Evolutionary conservation across 2,888 invertebrate species (phyloP).

Genomic region (Netelia inedita): DNA sequence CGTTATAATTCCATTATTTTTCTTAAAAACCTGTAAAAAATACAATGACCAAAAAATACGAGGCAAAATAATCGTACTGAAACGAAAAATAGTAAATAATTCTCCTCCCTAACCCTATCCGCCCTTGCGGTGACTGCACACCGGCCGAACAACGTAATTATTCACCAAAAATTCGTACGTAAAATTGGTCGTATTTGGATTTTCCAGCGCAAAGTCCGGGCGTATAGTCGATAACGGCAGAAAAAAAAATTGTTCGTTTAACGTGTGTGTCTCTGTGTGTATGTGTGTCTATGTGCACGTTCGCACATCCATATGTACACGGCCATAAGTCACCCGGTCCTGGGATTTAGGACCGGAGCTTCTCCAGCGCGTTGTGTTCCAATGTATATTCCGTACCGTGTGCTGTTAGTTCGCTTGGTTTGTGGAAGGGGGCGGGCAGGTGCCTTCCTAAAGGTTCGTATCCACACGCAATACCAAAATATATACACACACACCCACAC

Average conservation of each 20-base stretch:
- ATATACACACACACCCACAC: constrained; percentile 12
- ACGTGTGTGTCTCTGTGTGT: no score
- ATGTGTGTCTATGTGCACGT: no score
- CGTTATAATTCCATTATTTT: no score
- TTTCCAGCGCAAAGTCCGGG: not conserved
- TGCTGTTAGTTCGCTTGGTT: not conserved
- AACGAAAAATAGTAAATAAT: not conserved
- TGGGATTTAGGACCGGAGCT: constrained; percentile 64
- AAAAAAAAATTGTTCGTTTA: no score
- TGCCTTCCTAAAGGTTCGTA: constrained; percentile 44
- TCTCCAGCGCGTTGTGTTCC: constrained; percentile 46
- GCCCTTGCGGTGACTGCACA: not conserved
- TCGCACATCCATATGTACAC: not conserved
- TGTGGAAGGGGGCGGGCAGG: constrained; percentile 25
- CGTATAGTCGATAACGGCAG: no score
- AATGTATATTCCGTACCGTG: constrained; percentile 47
- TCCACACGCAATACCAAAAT: constrained; percentile 14
- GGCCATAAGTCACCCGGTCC: constrained; percentile 62
- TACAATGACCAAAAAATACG: no score
- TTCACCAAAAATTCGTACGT: not conserved
- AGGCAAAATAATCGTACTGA: not conserved
- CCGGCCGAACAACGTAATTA: not conserved
- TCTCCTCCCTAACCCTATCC: not conserved
- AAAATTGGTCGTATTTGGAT: not conserved
- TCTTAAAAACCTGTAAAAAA: no score